Evolutionary conservation across 2,797 vertebrate species (phyloP).

Genomic region (Falco naumanni): DNA sequence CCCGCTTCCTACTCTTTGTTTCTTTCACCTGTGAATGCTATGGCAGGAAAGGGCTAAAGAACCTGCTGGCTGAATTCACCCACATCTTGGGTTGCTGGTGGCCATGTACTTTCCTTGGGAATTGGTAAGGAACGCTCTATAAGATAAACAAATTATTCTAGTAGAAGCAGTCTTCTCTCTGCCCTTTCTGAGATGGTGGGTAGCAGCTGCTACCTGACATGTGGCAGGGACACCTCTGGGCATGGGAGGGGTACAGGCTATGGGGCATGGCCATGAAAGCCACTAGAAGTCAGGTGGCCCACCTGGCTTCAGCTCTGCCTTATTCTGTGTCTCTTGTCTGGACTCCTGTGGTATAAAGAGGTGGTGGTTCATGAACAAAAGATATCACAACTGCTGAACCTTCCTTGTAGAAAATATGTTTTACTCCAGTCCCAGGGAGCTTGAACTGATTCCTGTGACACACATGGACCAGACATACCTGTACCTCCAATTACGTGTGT

Average conservation of each 20-base stretch:
- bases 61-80: background rate
- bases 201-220: background rate
- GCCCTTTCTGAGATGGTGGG: background rate
- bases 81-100: background rate
- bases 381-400: background rate
- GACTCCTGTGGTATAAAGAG: background rate
- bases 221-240: background rate
- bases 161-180: background rate
- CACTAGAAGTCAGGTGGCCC: background rate
- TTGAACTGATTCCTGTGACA: background rate
- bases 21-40: background rate
- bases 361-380: background rate
- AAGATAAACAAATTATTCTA: background rate
- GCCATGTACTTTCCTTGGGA: background rate
- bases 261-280: background rate
- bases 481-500: background rate
- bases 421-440: background rate
- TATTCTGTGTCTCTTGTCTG: background rate
- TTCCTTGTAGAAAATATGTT: background rate
- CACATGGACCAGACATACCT: background rate
- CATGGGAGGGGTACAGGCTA: background rate
- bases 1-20: background rate
- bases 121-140: background rate
- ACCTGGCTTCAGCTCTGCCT: background rate
- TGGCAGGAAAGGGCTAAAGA: background rate